phyloP scores from a whole-genome alignment of 1,140 invertebrate genomes.

The Tachypleus tridentatus region DNA sequence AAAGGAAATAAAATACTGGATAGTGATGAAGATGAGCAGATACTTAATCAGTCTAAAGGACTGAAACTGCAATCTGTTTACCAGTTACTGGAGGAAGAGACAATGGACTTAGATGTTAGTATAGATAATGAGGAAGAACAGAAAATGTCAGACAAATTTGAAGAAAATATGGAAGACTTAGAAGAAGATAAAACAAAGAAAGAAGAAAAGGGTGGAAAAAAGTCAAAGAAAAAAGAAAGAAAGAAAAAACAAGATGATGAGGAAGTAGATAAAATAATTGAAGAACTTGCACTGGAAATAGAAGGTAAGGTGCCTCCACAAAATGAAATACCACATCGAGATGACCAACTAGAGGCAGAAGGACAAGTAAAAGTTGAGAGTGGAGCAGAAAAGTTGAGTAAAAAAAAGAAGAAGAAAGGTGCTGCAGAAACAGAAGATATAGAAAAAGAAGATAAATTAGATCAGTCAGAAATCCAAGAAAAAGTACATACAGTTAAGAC shows the following conservation, averaged over 20 bases:
- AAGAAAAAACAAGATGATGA: constrained; percentile 17
- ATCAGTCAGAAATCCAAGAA: constrained; percentile 33
- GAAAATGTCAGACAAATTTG: constrained; percentile 10
- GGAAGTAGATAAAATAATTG: constrained; percentile 12
- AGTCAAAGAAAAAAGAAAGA: constrained; percentile 19
- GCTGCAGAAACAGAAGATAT: constrained; percentile 6
- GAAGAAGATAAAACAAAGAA: constrained; percentile 22
- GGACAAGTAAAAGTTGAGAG: background rate
- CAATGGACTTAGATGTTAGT: background rate
- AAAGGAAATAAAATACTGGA: no score
- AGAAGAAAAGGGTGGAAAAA: constrained; percentile 14
- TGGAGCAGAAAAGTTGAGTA: background rate
- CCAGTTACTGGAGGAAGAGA: no score
- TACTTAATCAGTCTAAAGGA: no score
- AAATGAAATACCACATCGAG: constrained; percentile 1
- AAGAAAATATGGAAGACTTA: constrained; percentile 12
- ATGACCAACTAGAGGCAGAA: background rate
- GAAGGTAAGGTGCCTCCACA: constrained; percentile 7
- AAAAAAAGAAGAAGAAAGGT: constrained; percentile 10
- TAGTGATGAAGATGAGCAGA: no score
- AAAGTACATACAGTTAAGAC: constrained; percentile 54
- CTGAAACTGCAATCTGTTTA: no score
- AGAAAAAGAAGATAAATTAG: constrained; percentile 12
- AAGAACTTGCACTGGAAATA: constrained; percentile 17
- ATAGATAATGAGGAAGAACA: constrained; percentile 12